A percentile compares a stretch with the other conserved stretches of the same genome.
phyloP scores from a whole-genome alignment of 2,113 vertebrate species.

The Megalops atlanticus region DNA sequence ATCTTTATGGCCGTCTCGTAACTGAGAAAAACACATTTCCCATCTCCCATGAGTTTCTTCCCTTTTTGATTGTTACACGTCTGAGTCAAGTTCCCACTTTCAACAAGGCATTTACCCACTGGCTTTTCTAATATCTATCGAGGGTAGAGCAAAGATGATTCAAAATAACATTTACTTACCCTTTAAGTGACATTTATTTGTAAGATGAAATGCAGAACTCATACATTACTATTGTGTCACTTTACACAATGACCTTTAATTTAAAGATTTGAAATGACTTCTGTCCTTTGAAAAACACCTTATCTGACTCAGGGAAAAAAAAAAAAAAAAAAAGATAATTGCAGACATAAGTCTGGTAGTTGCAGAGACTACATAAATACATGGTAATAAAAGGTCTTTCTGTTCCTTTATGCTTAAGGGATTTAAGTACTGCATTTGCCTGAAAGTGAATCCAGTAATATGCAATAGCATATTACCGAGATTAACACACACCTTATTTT shows the following conservation, averaged over 20 bases:
- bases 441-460: not conserved
- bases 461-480: not conserved
- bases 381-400: not conserved
- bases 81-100: not conserved
- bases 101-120: conserved; percentile 1
- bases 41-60: no score
- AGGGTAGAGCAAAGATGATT: not conserved
- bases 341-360: not conserved
- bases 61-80: not conserved
- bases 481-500: not conserved
- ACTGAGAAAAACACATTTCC: not conserved
- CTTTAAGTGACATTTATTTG: conserved; percentile 38
- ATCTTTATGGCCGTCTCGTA: not conserved
- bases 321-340: conserved; percentile 10
- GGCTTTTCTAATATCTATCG: conserved; percentile 18
- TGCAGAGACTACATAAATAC: not conserved
- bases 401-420: not conserved
- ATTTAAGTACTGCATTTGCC: not conserved
- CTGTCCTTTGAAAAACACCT: conserved; percentile 33
- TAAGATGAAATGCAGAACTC: conserved; percentile 31
- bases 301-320: not conserved
- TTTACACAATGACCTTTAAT: conserved; percentile 40
- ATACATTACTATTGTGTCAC: conserved; percentile 40
- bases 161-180: conserved; percentile 18
- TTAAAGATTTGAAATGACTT: conserved; percentile 35